Evolutionary conservation across 2,797 vertebrate species (phyloP).

Genomic region (Melanotaenia trifasciata): DNA sequence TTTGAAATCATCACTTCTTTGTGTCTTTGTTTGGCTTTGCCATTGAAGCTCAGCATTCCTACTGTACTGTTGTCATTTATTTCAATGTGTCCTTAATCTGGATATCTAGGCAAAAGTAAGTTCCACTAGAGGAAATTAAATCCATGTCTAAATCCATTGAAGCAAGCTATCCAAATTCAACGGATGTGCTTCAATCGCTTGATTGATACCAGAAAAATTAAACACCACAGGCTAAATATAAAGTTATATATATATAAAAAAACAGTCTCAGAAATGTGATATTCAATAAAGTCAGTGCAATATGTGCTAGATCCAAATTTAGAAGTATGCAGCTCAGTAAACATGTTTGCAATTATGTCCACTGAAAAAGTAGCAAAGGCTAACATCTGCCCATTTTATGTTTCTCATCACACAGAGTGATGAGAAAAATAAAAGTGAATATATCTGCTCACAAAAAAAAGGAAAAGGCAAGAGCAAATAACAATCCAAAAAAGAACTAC

Average conservation of each 20-base stretch:
- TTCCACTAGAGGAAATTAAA: conserved; percentile 53
- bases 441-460: not conserved
- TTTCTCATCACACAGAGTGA: not conserved
- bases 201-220: conserved; percentile 19
- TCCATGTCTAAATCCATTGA: conserved; percentile 29
- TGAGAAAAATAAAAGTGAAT: not conserved
- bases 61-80: conserved; percentile 15
- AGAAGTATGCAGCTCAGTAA: not conserved
- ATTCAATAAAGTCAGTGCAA: not conserved
- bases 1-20: conserved; percentile 2
- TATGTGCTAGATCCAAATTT: not conserved
- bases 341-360: not conserved
- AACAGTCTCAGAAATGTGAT: not conserved
- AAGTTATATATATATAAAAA: not conserved
- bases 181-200: conserved; percentile 22
- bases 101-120: conserved; percentile 19
- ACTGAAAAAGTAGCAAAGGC: not conserved
- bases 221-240: conserved; percentile 29
- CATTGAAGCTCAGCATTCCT: not conserved
- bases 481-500: conserved; percentile 1
- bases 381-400: not conserved
- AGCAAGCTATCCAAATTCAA: conserved; percentile 30
- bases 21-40: conserved; percentile 9
- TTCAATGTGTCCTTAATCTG: conserved; percentile 45
- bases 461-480: conserved; percentile 1